These are phyloP conservation scores for Aphidius colemani DNA, from an alignment of 2,888 invertebrate genomes.

Conservation along the genomic window DNA sequence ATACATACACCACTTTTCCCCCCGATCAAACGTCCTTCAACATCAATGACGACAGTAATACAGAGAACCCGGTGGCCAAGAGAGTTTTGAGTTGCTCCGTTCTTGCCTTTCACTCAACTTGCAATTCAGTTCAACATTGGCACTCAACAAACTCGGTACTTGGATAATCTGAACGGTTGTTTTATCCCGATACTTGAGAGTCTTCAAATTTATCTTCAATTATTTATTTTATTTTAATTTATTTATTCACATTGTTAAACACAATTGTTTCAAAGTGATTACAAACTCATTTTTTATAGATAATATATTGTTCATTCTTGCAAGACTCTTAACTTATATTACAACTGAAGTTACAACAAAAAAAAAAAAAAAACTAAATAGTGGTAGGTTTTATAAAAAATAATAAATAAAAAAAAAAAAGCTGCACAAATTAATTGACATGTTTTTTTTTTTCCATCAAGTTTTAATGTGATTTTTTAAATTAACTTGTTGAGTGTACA, in stretches of 20 bases:
- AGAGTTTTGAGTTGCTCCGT: conserved; percentile 20
- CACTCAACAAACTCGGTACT: conserved; percentile 44
- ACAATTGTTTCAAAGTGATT: no score
- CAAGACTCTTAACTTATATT: background rate
- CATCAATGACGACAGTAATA: conserved; percentile 25
- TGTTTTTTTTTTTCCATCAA: background rate
- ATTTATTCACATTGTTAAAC: no score
- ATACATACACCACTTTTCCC: background rate
- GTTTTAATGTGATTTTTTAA: no score
- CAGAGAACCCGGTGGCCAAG: conserved; percentile 22
- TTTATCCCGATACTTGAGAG: no score
- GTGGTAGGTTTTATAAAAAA: background rate
- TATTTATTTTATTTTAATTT: no score
- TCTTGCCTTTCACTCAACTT: conserved; percentile 36
- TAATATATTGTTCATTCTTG: background rate
- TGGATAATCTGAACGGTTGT: background rate
- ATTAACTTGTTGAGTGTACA: no score
- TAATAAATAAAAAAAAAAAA: background rate
- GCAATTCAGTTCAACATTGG: conserved; percentile 47
- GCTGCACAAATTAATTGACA: background rate
- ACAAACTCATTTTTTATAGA: background rate
- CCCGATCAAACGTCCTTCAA: conserved; percentile 25
- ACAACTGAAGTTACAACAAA: background rate
- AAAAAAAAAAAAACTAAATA: background rate
- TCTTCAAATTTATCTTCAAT: no score